Base-by-base conservation (phyloP, 2,888 invertebrate species). In the Hirudinaria manillensis region DNA sequence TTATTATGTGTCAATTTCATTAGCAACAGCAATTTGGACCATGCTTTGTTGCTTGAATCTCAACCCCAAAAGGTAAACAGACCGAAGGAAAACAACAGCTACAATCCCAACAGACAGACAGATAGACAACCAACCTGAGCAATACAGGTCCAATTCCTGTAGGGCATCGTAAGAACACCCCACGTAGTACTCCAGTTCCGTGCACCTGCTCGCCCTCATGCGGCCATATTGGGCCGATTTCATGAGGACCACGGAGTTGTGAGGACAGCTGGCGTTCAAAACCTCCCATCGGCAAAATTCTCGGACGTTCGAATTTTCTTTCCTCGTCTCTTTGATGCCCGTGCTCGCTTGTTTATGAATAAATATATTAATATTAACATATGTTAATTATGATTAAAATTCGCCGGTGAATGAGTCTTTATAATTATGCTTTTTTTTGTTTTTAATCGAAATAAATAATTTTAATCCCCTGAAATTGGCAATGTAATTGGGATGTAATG, bases 91-190 rank as follows among this genome's bases (percentile, higher is more conserved):
- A 36, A 36, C 36, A 36, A 45, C 45, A 45, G 16, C 45, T 1
- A 4, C 45, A 45, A 45, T 16, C 10, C 1, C 45, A 45, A 45
- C 45, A 45, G 36, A 3, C 36, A 36, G n/a, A n/a, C n/a, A n/a
- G n/a, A n/a, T n/a, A 34, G n/a, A 38, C 27, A 70, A 70, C 38
- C 76, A 45, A 34, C 79, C 79, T 7, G 79, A 79, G 68, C 79
- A 79, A 0, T 77, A 72, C 19, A 27, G 66, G 74, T 79, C 79
- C 56, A 79, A 55, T 45, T 76, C 72, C 6, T 55, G 27, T 24
- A 79, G 74, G 72, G 79, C 78, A 51, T 79, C 76, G 32, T 75
- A 75, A 13, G 68, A 74, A 61, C 79, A 79, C 1, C 79, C 79
- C 32, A 77, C 75, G 56, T 77, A 68, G 70, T 75, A 77, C 73